Evolutionary conservation across 2,797 vertebrate genomes (phyloP).

Genomic region (Morus bassanus): DNA sequence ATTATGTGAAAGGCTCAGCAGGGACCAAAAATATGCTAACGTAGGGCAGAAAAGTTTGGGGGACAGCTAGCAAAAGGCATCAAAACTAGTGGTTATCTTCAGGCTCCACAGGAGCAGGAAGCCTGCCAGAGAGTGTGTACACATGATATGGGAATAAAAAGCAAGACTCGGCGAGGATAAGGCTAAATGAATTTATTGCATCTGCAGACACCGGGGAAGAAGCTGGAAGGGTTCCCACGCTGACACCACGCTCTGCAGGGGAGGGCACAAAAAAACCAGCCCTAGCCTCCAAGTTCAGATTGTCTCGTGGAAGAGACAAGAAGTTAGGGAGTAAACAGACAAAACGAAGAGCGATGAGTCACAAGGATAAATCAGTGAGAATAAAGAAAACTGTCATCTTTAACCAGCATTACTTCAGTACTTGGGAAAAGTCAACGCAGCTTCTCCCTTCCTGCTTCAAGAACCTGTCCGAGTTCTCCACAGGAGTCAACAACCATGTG

Average conservation of each 20-base stretch:
- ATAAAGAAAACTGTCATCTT: background rate
- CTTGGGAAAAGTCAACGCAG: background rate
- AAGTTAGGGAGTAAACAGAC: background rate
- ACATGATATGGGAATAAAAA: background rate
- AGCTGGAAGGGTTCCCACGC: background rate
- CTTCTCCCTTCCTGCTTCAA: background rate
- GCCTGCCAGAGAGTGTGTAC: background rate
- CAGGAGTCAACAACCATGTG: background rate
- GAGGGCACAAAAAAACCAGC: background rate
- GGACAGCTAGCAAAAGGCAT: background rate
- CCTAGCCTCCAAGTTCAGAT: background rate
- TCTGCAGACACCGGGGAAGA: background rate
- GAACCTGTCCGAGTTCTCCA: background rate
- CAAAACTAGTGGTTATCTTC: background rate
- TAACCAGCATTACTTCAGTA: background rate
- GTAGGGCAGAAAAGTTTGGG: background rate
- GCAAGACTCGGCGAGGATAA: background rate
- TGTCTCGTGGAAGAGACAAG: background rate
- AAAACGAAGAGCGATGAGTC: background rate
- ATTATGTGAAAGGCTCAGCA: accelerated
- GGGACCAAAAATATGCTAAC: background rate
- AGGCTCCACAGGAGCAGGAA: background rate
- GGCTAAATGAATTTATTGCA: background rate
- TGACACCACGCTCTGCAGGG: background rate
- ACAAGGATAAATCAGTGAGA: background rate